These are phyloP conservation scores for Eudasyphora cyanicolor DNA, from an alignment of 2,888 invertebrate genomes.

Conservation along the genomic window DNA sequence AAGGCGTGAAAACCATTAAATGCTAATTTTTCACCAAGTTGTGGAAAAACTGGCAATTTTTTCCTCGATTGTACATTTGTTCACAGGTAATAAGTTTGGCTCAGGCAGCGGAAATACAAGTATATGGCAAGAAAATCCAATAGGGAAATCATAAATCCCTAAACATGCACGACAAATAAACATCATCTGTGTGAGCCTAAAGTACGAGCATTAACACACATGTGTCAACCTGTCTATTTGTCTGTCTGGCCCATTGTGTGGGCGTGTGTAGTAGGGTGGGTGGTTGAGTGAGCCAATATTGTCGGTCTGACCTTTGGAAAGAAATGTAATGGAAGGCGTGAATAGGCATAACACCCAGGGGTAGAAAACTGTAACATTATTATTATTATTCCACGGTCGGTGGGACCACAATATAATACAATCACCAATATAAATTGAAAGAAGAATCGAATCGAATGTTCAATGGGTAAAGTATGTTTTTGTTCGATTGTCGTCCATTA, in stretches of 20 bases:
- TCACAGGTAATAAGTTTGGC: neutral
- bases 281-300: too few relatives aligned
- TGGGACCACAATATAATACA: too few relatives aligned
- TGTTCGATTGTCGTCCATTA: too few relatives aligned
- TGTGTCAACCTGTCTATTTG: neutral
- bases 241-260: neutral
- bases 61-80: neutral
- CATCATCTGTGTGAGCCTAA: neutral
- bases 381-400: too few relatives aligned
- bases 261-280: too few relatives aligned
- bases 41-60: neutral
- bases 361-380: too few relatives aligned
- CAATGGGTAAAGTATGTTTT: too few relatives aligned
- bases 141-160: neutral
- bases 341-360: too few relatives aligned
- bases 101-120: neutral
- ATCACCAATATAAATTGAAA: too few relatives aligned
- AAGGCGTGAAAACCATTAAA: constrained; percentile 28
- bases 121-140: neutral
- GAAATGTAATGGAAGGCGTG: neutral
- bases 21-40: constrained; percentile 18
- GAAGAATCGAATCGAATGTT: too few relatives aligned
- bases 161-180: neutral
- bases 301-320: neutral
- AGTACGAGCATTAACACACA: neutral